Percentiles rank a stretch among this genome's conserved stretches.
phyloP scores from a whole-genome alignment of 2,797 vertebrate genomes.

The Naso thynnoides region DNA sequence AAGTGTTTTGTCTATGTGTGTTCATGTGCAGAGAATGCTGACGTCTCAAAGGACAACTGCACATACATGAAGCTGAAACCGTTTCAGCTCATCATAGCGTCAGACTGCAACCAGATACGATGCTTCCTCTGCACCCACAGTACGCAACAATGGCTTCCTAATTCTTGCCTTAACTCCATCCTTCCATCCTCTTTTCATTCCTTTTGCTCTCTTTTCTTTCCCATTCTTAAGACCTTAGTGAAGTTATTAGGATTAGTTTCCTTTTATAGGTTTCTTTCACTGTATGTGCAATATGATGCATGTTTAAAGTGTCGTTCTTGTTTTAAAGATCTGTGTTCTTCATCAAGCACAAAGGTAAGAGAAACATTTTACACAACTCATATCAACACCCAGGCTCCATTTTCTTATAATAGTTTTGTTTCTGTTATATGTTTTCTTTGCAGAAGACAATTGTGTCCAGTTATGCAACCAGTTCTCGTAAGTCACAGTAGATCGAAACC shows the following conservation, averaged over 20 bases:
- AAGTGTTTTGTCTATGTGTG: constrained; percentile 3
- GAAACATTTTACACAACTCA: not conserved
- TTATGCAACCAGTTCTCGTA: constrained; percentile 48
- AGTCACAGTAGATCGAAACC: constrained; percentile 41
- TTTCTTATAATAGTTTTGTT: constrained; percentile 7
- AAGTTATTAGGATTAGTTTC: no score
- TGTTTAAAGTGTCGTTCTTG: constrained; percentile 33
- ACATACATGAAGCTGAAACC: constrained; percentile 75
- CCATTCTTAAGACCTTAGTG: not conserved
- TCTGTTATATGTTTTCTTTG: constrained; percentile 15
- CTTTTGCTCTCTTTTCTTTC: not conserved
- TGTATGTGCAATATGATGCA: not conserved
- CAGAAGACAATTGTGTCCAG: constrained; percentile 14
- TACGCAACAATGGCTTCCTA: constrained; percentile 49
- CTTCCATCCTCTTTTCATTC: not conserved
- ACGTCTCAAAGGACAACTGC: constrained; percentile 51
- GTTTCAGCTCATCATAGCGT: constrained; percentile 59
- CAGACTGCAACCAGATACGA: constrained; percentile 71
- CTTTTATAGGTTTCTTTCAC: not conserved
- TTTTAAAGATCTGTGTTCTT: constrained; percentile 60
- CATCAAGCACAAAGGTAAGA: constrained; percentile 60
- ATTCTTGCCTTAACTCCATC: not conserved
- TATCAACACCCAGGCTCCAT: constrained; percentile 2
- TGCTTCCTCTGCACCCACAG: constrained; percentile 79
- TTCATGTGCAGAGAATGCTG: constrained; percentile 23